These are phyloP conservation scores for Aurelia aurita complex sp. Pacific DNA, from an alignment of 30 jellyfish, hydroid and myxozoan species.

Conservation along the genomic window DNA sequence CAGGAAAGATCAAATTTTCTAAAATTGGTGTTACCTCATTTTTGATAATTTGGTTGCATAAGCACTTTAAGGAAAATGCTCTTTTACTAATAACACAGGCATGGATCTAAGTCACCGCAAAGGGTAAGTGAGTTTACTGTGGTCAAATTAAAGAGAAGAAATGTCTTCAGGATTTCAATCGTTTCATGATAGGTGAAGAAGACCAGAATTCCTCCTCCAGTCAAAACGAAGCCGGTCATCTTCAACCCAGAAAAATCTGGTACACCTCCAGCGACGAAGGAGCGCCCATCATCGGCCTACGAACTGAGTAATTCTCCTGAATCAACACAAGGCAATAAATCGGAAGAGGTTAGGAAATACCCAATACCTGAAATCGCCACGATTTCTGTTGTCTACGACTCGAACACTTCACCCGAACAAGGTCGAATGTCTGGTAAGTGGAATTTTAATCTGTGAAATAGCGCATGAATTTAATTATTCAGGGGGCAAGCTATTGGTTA, in stretches of 20 bases:
- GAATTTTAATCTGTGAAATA: not conserved
- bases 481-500: no score
- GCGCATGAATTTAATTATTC: no score
- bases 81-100: no score
- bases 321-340: not conserved
- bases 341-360: constrained; percentile 21
- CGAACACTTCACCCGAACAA: constrained; percentile 11
- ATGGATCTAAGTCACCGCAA: no score
- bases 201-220: constrained; percentile 73
- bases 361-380: constrained; percentile 60
- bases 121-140: no score
- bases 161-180: no score
- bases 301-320: constrained; percentile 12
- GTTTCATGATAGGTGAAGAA: constrained; percentile 26
- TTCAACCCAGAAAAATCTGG: constrained; percentile 47
- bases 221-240: constrained; percentile 64
- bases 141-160: no score
- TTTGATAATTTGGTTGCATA: no score
- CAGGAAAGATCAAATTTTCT: no score
- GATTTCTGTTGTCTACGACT: constrained; percentile 33
- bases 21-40: no score
- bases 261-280: constrained; percentile 15
- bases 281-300: constrained; percentile 15
- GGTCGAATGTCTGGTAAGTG: constrained; percentile 23
- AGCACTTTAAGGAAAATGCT: no score